A percentile compares a stretch with the other conserved stretches of the same genome.
Evolutionary conservation across 2,113 vertebrate species (phyloP).

Genomic region (Pterocles gutturalis): DNA sequence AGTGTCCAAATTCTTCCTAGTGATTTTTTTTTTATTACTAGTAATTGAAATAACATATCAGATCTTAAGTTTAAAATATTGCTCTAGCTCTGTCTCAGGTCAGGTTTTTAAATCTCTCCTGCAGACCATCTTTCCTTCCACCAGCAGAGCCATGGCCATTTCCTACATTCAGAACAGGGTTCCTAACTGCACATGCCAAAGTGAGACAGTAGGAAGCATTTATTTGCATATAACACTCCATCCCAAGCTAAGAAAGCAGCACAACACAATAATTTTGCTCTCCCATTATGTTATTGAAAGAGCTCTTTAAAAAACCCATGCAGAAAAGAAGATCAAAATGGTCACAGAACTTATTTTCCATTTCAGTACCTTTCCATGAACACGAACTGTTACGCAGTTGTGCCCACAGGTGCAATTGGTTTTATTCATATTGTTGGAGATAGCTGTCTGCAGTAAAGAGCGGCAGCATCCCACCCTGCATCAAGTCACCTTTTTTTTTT

Average conservation of each 20-base stretch:
- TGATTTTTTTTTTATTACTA: not conserved
- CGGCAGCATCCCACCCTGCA: not conserved
- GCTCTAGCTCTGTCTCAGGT: not conserved
- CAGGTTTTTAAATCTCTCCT: slow-evolving; percentile 7
- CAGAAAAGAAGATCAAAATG: not conserved
- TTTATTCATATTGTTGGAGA: not conserved
- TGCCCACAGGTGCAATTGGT: not conserved
- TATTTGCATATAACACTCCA: not conserved
- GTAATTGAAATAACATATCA: slow-evolving; percentile 43
- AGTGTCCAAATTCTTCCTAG: not conserved
- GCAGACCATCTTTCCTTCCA: not conserved
- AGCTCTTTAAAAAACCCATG: not conserved
- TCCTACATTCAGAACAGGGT: not conserved
- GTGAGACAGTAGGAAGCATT: not conserved
- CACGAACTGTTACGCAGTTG: not conserved
- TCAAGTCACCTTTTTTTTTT: not conserved
- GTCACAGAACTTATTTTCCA: not conserved
- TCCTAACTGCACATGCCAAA: not conserved
- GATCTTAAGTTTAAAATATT: not conserved
- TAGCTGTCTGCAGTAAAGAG: not conserved
- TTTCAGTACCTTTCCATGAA: not conserved
- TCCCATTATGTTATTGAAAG: not conserved
- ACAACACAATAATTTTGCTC: not conserved
- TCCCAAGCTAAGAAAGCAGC: not conserved
- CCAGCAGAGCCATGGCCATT: not conserved